Base-by-base conservation (phyloP, 2,888 invertebrate species). In the Anthrax anthrax region DNA sequence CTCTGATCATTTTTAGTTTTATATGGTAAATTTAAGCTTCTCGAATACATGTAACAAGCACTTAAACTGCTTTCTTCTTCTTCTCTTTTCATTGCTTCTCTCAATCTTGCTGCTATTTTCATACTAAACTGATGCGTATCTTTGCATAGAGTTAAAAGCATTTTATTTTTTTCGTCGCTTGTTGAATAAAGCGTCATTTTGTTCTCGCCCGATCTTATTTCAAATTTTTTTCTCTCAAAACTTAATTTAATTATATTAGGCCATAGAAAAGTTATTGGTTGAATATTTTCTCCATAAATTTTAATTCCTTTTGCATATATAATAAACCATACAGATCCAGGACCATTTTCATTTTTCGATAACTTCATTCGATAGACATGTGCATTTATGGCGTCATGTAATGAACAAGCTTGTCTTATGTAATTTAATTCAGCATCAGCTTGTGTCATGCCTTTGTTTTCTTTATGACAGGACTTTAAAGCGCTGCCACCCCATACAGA, bases 181-280 rank as follows among this genome's bases (percentile, higher is more conserved):
- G 83, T 81, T 4, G 95, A 88, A 69, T 88, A 96, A 52, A 95
- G 77, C 1, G 87, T 88, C 54, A 90, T 81, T 63, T 86, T 85
- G 57, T 83, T 84, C 60, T 89, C 89, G 47, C 87, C 84, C 12
- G 90, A 87, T 51, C 90, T 81, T 58, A 96, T 91, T 71, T 95
- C 94, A 69, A 97, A 95, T 70, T 95, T 96, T 70, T 95, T 95
- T 60, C 92, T 80, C 76, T 96, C 95, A 67, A 95, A 96, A 65
- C 88, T 88, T 17, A 96, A 72, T 70, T 94, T 94, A 52, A 88
- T 90, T 52, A 97, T 96, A 57, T 89, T 87, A 59, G 90, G 87
- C 96, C 96, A 97, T 48, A 89, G 79, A 62, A 95, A 94, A 54
- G 85, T 84, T 29, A 85, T 82, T 48, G 84, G 77, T 37, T 71